Conservation (phyloP, 1,140 invertebrate genomes). For the Battus philenor region DNA sequence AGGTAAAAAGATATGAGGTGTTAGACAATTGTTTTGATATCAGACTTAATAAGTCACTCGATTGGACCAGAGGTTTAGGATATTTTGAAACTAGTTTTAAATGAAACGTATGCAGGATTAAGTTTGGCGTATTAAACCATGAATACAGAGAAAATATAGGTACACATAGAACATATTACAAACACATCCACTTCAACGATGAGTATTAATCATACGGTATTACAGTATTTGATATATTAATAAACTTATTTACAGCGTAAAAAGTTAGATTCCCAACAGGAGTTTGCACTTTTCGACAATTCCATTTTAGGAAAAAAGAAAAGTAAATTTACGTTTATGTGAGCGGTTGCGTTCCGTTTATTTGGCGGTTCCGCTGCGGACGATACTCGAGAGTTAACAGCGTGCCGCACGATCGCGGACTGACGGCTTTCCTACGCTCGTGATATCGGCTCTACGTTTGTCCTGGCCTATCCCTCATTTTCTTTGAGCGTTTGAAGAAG, state of each 20-base stretch:
- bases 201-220: slow-evolving; percentile 19
- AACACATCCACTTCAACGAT: slow-evolving; percentile 37
- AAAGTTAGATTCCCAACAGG: neutral
- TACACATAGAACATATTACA: slow-evolving; percentile 35
- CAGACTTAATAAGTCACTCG: slow-evolving; percentile 49
- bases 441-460: slow-evolving; percentile 38
- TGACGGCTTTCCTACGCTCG: slow-evolving; percentile 54
- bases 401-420: slow-evolving; percentile 57
- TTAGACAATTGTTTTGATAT: slow-evolving; percentile 37
- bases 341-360: slow-evolving; percentile 40
- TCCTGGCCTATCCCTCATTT: slow-evolving; percentile 38
- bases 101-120: slow-evolving; percentile 20
- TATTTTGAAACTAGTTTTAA: slow-evolving; percentile 15
- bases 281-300: slow-evolving; percentile 11
- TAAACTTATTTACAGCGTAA: neutral
- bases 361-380: slow-evolving; percentile 32
- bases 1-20: slow-evolving; percentile 44
- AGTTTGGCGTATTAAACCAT: slow-evolving; percentile 16
- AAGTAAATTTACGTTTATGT: slow-evolving; percentile 25
- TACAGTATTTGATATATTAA: neutral
- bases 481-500: slow-evolving; percentile 33
- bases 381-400: slow-evolving; percentile 34
- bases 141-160: slow-evolving; percentile 25
- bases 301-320: slow-evolving; percentile 21
- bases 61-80: slow-evolving; percentile 46